Evolutionary conservation across 2,113 vertebrate species (phyloP), one percentile per base, ranked within the genome.

Genomic region (Sitta europaea): DNA sequence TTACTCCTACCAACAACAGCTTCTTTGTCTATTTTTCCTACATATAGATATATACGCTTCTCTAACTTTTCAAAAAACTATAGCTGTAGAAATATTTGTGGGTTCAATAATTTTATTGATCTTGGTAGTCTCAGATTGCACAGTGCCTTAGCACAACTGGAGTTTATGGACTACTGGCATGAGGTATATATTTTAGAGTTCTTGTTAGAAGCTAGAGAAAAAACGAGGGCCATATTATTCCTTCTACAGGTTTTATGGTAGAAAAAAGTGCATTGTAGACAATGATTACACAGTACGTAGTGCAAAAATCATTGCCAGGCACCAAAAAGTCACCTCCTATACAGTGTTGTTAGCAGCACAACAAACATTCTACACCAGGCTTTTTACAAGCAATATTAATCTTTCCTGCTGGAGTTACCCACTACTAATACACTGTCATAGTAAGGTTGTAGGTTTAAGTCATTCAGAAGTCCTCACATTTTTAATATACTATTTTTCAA

Each of bases 341-440:
- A 59, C 65, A 78, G 40, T 78, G 57, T 72, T 86, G 55, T 38
- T 93, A 95, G 82, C 96, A 97, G 93, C 65, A 90, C 92, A 94
- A 95, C 94, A 94, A 94, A 96, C 88, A 86, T 78, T 88, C 95
- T 94, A 91, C 79, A 78, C 79, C 53, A 77, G 48, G 12, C 1
- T 65, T 94, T 96, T 97, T 95, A 96, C 78, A 90, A 92, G 86
- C 42, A 86, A 31, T 76, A 93, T 96, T 86, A 96, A 96, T 97
- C 96, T 94, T 93, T 47, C n/a, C 78, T 88, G 36, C 86, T 84
- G 48, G 59, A 93, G 57, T 62, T 78, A 48, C 72, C 36, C 45
- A 25, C 90, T 71, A 36, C 80, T 95, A 90, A 86, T n/a, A 48
- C 75, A 57, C 61, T 93, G 61, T 86, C 72, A 35, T 57, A 63